These are phyloP conservation scores for Buceros bicornis DNA, from an alignment of 2,797 vertebrate species.

Conservation along the genomic window DNA sequence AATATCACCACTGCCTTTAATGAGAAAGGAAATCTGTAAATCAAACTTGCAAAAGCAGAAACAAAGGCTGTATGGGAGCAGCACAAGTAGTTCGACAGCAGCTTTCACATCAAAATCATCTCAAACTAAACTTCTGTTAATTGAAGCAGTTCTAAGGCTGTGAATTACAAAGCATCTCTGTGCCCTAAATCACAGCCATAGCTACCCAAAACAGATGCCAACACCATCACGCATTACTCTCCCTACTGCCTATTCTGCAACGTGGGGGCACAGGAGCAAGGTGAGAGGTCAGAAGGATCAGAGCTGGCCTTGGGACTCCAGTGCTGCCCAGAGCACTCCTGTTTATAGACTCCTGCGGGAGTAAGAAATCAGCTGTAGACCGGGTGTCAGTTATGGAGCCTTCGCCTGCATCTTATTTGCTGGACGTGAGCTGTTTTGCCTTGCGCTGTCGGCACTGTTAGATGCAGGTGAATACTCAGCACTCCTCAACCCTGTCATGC, in stretches of 20 bases:
- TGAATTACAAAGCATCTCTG: background rate
- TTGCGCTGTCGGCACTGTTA: background rate
- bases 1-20: background rate
- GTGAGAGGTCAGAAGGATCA: background rate
- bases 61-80: background rate
- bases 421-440: background rate
- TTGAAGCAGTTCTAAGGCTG: background rate
- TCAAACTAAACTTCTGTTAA: background rate
- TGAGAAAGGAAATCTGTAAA: constrained; percentile 44
- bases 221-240: background rate
- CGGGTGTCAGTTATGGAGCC: background rate
- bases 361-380: background rate
- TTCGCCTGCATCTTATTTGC: background rate
- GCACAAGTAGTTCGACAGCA: background rate
- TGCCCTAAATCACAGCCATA: background rate
- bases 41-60: constrained; percentile 14
- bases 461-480: background rate
- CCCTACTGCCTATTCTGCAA: background rate
- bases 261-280: rapidly evolving
- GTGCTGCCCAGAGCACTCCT: background rate
- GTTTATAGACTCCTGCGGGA: background rate
- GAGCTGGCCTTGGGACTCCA: background rate
- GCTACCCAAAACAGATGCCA: background rate
- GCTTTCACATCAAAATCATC: background rate
- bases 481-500: background rate